A percentile compares a stretch with the other conserved stretches of the same genome.
Conservation (phyloP, 2,888 invertebrate species). For the Meghimatium bilineatum region DNA sequence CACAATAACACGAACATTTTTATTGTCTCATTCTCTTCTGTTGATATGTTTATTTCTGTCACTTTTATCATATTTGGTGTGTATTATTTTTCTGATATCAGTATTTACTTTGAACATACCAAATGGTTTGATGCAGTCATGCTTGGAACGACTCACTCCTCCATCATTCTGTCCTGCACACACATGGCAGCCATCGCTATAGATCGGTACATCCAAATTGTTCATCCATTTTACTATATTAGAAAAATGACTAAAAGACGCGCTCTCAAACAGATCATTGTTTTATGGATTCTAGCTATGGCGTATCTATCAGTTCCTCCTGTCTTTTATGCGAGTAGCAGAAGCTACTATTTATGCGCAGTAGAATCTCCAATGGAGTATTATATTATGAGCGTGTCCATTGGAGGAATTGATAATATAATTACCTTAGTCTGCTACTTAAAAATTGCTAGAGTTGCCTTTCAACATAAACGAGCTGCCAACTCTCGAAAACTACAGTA, state of each 20-base stretch:
- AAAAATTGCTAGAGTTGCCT: background rate
- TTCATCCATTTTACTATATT: background rate
- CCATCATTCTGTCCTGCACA: background rate
- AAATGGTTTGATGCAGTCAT: background rate
- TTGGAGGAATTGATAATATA: background rate
- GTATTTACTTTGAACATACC: background rate
- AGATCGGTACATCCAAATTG: background rate
- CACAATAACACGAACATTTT: background rate
- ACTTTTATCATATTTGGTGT: background rate
- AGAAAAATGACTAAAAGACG: background rate
- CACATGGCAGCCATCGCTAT: background rate
- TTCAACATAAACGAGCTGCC: background rate
- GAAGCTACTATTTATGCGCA: background rate
- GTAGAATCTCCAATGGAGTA: background rate
- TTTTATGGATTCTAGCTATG: background rate
- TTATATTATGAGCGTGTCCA: background rate
- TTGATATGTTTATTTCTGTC: background rate
- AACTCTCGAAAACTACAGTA: background rate
- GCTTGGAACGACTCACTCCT: background rate
- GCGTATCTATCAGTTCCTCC: background rate
- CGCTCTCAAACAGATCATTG: background rate
- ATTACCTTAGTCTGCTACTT: background rate
- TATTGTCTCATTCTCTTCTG: background rate
- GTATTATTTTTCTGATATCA: background rate
- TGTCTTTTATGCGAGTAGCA: background rate